These are phyloP conservation scores for Nesometra sesokonis DNA, from an alignment of 35 echinoderm and acorn worm genomes.

Conservation along the genomic window DNA sequence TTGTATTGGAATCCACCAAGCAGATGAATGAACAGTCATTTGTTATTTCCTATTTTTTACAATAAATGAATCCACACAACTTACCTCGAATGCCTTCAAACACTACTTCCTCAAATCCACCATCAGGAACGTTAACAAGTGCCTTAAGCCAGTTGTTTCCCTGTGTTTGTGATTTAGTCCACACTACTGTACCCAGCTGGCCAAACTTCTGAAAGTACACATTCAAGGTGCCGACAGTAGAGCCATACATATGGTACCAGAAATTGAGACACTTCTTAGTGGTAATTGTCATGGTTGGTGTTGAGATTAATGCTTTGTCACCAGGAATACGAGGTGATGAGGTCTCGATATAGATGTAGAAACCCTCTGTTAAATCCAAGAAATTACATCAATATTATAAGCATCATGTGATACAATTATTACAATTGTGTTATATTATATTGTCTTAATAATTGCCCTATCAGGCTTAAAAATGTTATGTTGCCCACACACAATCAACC, in stretches of 20 bases:
- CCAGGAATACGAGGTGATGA: background rate
- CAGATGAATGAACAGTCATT: background rate
- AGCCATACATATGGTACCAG: constrained; percentile 70
- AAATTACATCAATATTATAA: background rate
- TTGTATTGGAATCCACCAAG: no score
- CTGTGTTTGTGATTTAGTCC: constrained; percentile 27
- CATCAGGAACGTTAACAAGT: background rate
- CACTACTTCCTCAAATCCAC: background rate
- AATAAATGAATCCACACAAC: background rate
- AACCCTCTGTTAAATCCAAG: background rate
- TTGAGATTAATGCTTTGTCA: background rate
- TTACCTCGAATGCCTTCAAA: background rate
- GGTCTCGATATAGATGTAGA: constrained; percentile 6
- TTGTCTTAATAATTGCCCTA: no score
- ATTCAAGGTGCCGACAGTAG: constrained; percentile 5
- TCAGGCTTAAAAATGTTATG: no score
- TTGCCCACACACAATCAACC: no score
- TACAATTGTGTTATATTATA: no score
- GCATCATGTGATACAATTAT: background rate
- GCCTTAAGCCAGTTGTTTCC: constrained; percentile 10
- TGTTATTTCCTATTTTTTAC: no score
- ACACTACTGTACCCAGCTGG: background rate
- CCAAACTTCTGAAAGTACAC: constrained; percentile 21
- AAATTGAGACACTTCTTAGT: constrained; percentile 21
- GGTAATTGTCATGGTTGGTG: background rate